Conservation (phyloP, 2,888 invertebrate genomes). For the Stegana nigrithorax region DNA sequence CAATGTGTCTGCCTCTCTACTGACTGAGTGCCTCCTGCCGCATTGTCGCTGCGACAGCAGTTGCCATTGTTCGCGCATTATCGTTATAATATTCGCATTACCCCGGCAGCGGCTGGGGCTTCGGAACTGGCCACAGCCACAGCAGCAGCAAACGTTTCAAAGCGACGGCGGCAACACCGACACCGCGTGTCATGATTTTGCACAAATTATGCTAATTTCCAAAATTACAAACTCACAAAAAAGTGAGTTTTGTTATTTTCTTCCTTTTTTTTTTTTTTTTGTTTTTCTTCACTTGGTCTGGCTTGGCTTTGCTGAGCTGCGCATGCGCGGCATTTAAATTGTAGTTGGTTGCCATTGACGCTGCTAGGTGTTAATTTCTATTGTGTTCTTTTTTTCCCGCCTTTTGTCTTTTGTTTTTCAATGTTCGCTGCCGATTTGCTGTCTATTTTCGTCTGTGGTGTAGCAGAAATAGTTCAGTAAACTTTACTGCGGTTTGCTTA, state of each 20-base stretch:
- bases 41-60: constrained; percentile 1
- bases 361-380: constrained; percentile 51
- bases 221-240: constrained; percentile 47
- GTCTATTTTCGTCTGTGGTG: too few relatives aligned
- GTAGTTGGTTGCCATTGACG: constrained; percentile 1
- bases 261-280: neutral
- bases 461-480: too few relatives aligned
- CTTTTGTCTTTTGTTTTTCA: too few relatives aligned
- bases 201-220: constrained; percentile 60
- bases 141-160: neutral
- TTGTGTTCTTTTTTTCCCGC: constrained; percentile 45
- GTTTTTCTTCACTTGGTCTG: neutral
- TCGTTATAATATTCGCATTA: neutral
- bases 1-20: too few relatives aligned
- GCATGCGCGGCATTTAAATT: too few relatives aligned
- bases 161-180: neutral
- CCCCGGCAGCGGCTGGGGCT: neutral
- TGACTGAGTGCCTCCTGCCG: too few relatives aligned
- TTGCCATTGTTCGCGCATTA: neutral
- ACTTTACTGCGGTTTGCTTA: too few relatives aligned
- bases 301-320: too few relatives aligned
- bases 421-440: too few relatives aligned
- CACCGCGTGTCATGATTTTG: constrained; percentile 53
- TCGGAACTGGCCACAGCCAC: neutral
- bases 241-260: neutral